Evolutionary conservation across 2,888 invertebrate genomes (phyloP), one percentile per base, ranked within the genome.

Genomic region (Calliscelio sp.): DNA sequence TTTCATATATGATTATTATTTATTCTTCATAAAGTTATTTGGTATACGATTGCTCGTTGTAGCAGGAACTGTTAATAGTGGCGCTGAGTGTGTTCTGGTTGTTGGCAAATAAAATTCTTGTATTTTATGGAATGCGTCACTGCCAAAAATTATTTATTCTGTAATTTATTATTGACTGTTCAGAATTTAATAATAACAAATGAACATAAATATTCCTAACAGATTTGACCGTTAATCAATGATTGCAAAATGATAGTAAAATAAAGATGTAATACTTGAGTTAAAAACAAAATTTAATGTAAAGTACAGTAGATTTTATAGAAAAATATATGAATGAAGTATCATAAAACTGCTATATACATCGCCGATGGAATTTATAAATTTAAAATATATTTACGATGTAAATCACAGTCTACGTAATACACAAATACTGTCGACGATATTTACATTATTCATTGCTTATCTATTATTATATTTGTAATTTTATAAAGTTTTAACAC

Each of bases 31-130:
- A 87, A 88, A 90, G 90, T 88, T 91, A 91, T 91, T 91, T 91
- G 91, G 91, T 91, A 91, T 91, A 88, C 87, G 87, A 91, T 90
- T 89, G 90, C 90, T 90, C 90, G 89, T 86, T 86, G 77, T 88
- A 90, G 89, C 90, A 91, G 91, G 91, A 91, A 91, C 91, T 91
- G 90, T 91, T 90, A 84, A 88, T 89, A 88, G 88, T 89, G 74
- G 77, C 73, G 71, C 49, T 82, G 73, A 79, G 79, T 83, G 87
- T 86, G 88, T 84, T 28, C n/a, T n/a, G n/a, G 16, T 73, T 85
- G 85, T 86, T 86, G 86, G 86, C 85, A 75, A 81, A 85, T 81
- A 51, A 84, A 85, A 84, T 66, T 78, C 81, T 81, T 81, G 78
- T 44, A n/a, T n/a, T n/a, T n/a, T n/a, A n/a, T n/a, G n/a, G n/a